A percentile compares a stretch with the other conserved stretches of the same genome.
Conservation (phyloP, 2,888 invertebrate genomes). For the Acanthopleura granulata region DNA sequence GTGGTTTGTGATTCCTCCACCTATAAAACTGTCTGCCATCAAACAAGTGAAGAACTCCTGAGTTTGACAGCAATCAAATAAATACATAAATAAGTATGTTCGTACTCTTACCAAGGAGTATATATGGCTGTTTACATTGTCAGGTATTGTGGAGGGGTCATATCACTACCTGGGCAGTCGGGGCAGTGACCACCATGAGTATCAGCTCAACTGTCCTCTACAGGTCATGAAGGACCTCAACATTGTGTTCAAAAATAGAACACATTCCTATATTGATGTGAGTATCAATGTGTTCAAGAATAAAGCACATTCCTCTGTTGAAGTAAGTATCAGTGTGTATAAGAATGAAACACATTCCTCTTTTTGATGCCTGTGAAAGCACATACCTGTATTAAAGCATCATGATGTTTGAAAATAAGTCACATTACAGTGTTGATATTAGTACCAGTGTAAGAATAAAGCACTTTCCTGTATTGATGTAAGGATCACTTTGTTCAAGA, state of each 20-base stretch:
- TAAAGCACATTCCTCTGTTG: constrained; percentile 45
- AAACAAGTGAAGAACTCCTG: no score
- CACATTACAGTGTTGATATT: background rate
- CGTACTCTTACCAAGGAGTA: no score
- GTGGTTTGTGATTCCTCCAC: no score
- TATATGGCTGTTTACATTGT: background rate
- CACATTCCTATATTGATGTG: constrained; percentile 50
- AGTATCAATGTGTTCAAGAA: constrained; percentile 37
- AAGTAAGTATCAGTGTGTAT: constrained; percentile 40
- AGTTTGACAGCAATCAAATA: no score
- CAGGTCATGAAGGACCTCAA: constrained; percentile 30
- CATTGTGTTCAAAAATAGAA: constrained; percentile 41
- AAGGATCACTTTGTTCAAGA: no score
- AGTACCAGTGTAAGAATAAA: constrained; percentile 3
- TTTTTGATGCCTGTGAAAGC: no score
- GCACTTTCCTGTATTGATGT: background rate
- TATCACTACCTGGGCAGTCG: constrained; percentile 57
- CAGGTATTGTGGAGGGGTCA: constrained; percentile 59
- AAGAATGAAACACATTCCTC: constrained; percentile 45
- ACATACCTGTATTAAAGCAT: constrained; percentile 40
- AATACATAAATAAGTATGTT: no score
- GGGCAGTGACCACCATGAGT: constrained; percentile 51
- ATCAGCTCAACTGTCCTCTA: constrained; percentile 42
- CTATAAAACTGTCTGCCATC: no score
- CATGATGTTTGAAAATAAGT: constrained; percentile 35